A percentile compares a stretch with the other conserved stretches of the same genome.
These are phyloP conservation scores for Eulemur rufifrons DNA, from an alignment of 2,113 vertebrate species.

Conservation along the genomic window DNA sequence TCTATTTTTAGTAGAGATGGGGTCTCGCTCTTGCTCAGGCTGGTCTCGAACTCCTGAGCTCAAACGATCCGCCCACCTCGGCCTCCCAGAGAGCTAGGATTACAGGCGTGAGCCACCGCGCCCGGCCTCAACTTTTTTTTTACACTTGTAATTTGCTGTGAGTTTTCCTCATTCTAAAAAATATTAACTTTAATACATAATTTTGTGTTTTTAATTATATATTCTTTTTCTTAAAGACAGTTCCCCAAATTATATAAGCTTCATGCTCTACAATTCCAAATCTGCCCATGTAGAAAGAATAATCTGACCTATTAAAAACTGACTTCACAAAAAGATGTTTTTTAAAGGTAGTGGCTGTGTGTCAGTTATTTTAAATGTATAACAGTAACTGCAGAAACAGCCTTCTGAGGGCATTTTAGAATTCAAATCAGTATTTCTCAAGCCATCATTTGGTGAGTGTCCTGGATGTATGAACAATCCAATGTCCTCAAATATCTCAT, in stretches of 20 bases:
- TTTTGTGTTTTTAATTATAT: slow-evolving; percentile 10
- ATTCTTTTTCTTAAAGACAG: neutral
- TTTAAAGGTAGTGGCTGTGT: neutral
- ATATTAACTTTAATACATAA: neutral
- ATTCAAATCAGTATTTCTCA: neutral
- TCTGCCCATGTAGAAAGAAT: neutral
- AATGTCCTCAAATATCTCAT: neutral
- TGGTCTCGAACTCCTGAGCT: too few relatives aligned
- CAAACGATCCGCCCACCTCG: too few relatives aligned
- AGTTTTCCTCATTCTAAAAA: slow-evolving; percentile 13
- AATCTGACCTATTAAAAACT: slow-evolving; percentile 8
- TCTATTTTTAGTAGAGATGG: too few relatives aligned
- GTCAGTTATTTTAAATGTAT: neutral
- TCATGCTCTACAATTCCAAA: neutral
- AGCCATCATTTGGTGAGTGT: neutral
- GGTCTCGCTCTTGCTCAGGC: too few relatives aligned
- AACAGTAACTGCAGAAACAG: neutral
- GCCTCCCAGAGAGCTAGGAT: too few relatives aligned
- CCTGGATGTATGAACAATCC: neutral
- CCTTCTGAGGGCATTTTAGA: neutral
- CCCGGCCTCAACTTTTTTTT: neutral
- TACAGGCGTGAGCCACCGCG: too few relatives aligned
- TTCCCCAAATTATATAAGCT: neutral
- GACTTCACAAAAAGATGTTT: neutral
- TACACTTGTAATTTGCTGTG: slow-evolving; percentile 5